Conservation (phyloP, 2,888 invertebrate species). For the Aspidapion aeneum region DNA sequence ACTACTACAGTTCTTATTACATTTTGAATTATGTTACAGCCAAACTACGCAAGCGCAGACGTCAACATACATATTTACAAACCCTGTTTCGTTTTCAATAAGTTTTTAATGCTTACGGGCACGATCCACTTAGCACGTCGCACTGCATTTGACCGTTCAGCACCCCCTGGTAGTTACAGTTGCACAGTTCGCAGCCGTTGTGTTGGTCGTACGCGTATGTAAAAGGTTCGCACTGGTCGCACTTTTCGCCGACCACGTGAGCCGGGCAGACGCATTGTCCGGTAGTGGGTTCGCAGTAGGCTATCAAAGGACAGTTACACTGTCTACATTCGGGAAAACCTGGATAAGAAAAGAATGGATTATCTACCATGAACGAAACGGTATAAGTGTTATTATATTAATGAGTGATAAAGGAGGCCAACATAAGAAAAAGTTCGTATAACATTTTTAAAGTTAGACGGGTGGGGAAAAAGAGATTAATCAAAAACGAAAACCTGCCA, state of each 20-base stretch:
- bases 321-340: slow-evolving; percentile 90
- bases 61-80: no score
- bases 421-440: no score
- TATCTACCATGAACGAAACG: not conserved
- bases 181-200: slow-evolving; percentile 94
- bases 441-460: no score
- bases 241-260: slow-evolving; percentile 83
- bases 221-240: slow-evolving; percentile 82
- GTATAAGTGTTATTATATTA: no score
- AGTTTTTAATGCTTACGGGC: slow-evolving; percentile 71
- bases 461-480: no score
- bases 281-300: slow-evolving; percentile 72
- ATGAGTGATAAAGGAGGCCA: no score
- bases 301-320: slow-evolving; percentile 82
- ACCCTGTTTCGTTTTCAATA: no score
- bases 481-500: no score
- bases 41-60: no score
- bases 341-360: not conserved
- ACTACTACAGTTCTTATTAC: no score
- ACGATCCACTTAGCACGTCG: slow-evolving; percentile 81
- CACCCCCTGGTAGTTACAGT: slow-evolving; percentile 84
- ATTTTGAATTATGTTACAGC: no score
- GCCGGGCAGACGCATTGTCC: slow-evolving; percentile 84
- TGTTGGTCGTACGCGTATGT: slow-evolving; percentile 93
- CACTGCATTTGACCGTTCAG: slow-evolving; percentile 76